Evolutionary conservation across 2,888 invertebrate species (phyloP).

Genomic region (Megalurothrips usitatus): DNA sequence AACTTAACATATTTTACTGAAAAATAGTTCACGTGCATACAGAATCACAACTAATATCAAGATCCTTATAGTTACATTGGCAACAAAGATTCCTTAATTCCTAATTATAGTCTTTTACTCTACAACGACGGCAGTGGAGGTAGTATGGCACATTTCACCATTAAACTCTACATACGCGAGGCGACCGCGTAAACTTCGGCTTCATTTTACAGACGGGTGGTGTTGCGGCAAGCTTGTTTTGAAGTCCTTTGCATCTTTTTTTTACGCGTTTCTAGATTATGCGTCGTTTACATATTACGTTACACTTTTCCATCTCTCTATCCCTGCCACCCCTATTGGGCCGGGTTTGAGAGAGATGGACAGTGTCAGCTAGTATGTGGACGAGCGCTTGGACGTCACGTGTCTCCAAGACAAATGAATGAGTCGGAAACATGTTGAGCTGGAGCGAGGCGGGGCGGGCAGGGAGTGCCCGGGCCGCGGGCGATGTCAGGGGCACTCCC

Average conservation of each 20-base stretch:
- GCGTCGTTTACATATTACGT: no score
- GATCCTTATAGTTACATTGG: not conserved
- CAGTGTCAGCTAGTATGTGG: not conserved
- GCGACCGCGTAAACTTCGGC: not conserved
- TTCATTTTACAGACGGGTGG: no score
- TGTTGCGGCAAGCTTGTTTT: no score
- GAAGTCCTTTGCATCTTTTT: no score
- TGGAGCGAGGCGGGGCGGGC: no score
- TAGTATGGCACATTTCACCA: not conserved
- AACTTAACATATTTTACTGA: not conserved
- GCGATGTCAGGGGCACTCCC: not conserved
- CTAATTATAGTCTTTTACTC: no score
- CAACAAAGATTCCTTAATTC: not conserved
- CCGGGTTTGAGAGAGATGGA: no score
- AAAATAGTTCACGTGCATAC: not conserved
- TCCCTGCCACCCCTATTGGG: no score
- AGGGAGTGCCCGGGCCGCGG: no score
- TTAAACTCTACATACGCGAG: not conserved
- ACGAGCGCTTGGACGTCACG: not conserved
- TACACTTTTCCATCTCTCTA: no score
- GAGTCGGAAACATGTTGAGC: not conserved
- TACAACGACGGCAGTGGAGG: not conserved
- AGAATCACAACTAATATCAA: not conserved
- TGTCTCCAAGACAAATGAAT: not conserved
- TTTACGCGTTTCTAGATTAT: no score